Conservation (phyloP, 2,888 invertebrate genomes). For the Enchytraeus crypticus region DNA sequence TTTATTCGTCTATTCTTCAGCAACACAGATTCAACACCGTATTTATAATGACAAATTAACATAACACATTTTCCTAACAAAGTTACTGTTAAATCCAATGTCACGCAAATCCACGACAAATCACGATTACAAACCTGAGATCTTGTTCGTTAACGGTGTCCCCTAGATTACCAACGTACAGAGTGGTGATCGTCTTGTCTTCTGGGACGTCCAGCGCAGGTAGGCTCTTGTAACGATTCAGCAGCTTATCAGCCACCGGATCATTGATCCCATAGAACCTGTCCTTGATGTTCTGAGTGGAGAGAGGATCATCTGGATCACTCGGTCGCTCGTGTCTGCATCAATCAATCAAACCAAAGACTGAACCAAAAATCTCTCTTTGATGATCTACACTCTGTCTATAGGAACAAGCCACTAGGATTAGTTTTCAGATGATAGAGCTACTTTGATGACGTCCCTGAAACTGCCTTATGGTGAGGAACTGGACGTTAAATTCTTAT, state of each 20-base stretch:
- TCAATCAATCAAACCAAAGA: background rate
- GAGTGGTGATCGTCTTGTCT: conserved; percentile 86
- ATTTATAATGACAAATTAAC: too few relatives aligned
- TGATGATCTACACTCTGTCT: background rate
- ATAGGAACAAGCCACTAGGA: background rate
- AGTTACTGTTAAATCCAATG: too few relatives aligned
- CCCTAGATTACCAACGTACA: conserved; percentile 92
- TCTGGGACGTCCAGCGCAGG: conserved; percentile 91
- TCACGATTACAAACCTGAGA: conserved; percentile 54
- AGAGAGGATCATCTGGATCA: conserved; percentile 90
- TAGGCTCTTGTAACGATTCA: conserved; percentile 81
- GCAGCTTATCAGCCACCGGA: conserved; percentile 86
- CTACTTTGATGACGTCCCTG: too few relatives aligned
- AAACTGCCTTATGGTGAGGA: too few relatives aligned
- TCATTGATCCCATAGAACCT: conserved; percentile 85
- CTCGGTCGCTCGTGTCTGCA: conserved; percentile 83
- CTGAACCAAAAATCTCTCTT: too few relatives aligned
- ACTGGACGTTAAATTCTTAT: too few relatives aligned
- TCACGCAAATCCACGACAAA: background rate
- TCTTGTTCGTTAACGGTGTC: conserved; percentile 78
- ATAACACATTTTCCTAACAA: too few relatives aligned
- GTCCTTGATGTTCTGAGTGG: conserved; percentile 83
- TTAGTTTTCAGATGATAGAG: background rate
- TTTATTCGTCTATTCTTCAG: too few relatives aligned
- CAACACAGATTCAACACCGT: too few relatives aligned